Evolutionary conservation across 2,888 invertebrate genomes (phyloP).

Genomic region (Neoitamus cyanurus): DNA sequence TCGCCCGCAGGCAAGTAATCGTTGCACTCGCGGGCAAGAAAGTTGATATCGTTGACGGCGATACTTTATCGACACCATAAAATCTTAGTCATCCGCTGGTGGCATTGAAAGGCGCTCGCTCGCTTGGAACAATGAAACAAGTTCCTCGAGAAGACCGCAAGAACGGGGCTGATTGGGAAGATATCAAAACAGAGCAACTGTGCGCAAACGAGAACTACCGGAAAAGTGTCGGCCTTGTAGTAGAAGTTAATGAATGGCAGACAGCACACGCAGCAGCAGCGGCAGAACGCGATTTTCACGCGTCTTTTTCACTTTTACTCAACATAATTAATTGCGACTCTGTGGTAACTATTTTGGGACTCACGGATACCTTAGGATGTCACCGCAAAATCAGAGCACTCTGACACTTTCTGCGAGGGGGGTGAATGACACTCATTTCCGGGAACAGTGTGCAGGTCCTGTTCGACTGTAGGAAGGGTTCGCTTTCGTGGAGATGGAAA

Average conservation of each 20-base stretch:
- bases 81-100: neutral
- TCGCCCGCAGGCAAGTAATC: neutral
- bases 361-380: neutral
- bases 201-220: neutral
- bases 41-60: neutral
- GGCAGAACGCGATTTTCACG: neutral
- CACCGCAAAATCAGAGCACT: neutral
- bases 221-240: neutral
- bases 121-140: neutral
- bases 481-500: neutral
- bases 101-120: neutral
- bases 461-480: neutral
- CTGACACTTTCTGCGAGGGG: neutral
- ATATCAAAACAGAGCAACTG: neutral
- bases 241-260: neutral
- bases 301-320: neutral
- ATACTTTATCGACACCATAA: neutral
- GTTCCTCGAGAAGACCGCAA: neutral
- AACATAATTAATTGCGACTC: neutral
- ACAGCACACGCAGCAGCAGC: neutral
- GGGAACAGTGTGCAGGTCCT: neutral
- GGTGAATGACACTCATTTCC: conserved; percentile 39
- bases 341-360: neutral
- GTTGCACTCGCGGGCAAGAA: neutral
- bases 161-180: neutral